These are phyloP conservation scores for Epinephelus malabaricus DNA, from an alignment of 2,797 vertebrate genomes.

Conservation along the genomic window DNA sequence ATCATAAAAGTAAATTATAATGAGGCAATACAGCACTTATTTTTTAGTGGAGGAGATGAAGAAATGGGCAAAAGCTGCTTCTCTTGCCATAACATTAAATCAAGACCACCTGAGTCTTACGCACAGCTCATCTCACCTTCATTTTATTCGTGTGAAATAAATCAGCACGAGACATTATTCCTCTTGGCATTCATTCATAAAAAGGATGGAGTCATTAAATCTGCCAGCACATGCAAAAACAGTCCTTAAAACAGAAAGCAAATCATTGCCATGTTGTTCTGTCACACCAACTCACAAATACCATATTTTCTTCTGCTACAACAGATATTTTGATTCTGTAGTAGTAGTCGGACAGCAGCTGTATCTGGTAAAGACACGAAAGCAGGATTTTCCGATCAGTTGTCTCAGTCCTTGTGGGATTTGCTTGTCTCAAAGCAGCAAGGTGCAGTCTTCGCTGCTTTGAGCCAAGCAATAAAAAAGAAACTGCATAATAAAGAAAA, in stretches of 20 bases:
- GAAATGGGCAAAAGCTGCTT: conserved; percentile 26
- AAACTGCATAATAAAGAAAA: conserved; percentile 24
- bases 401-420: conserved; percentile 20
- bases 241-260: conserved; percentile 24
- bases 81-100: conserved; percentile 35
- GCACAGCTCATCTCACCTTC: conserved; percentile 28
- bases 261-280: not conserved
- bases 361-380: conserved; percentile 18
- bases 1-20: conserved; percentile 34
- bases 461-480: conserved; percentile 31
- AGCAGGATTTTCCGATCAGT: conserved; percentile 13
- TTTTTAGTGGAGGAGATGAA: conserved; percentile 20
- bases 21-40: conserved; percentile 18
- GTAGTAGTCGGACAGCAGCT: conserved; percentile 1
- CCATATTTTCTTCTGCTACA: not conserved
- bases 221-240: conserved; percentile 20
- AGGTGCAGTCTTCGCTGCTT: not conserved
- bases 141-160: conserved; percentile 26
- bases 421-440: conserved; percentile 30
- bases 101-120: conserved; percentile 27
- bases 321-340: conserved; percentile 19
- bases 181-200: conserved; percentile 24
- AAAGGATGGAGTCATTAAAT: conserved; percentile 24
- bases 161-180: conserved; percentile 30
- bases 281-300: not conserved